Base-by-base conservation (phyloP, 2,888 invertebrate species). In the Eupithecia dodoneata region DNA sequence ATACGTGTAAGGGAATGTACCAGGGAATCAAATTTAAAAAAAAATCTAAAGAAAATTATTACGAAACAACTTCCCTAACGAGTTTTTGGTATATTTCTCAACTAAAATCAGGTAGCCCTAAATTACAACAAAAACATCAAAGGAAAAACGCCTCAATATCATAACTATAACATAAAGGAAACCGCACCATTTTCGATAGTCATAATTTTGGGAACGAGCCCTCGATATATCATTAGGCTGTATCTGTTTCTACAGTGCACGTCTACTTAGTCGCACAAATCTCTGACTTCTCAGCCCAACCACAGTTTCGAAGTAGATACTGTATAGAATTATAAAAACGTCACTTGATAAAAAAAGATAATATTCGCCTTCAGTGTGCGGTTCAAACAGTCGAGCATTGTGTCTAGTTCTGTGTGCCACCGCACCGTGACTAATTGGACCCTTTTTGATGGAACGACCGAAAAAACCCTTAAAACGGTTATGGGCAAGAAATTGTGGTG, bases 391-490 rank as follows among this genome's bases (percentile, higher is more conserved):
- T 66, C 71, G 80, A 70, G 74, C 73, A 80, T 73, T 74, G 70
- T 79, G 52, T 69, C 78, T 75, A 78, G 78, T 81, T 80, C 77
- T 83, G 77, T 80, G 80, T 79, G 79, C 85, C 89, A 91, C 87
- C 87, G 88, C 86, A 87, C 88, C 92, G 91, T 91, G 86, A 91
- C 94, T 93, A 94, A 94, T 94, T 92, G 88, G 90, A 87, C 87
- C 93, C 90, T 92, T 91, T 90, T 88, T 86, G 88, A 87, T 76
- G 86, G 87, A 89, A 55, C 76, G 89, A 87, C 85, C 85, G 87
- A 85, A 89, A 92, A 92, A 91, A 90, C 72, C 72, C 72, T 45
- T 88, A 87, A 90, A 92, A 92, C 88, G 90, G 86, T 78, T 79
- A 73, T 78, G 76, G 74, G 74, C 77, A 81, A 81, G 80, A 81